Base-by-base conservation (phyloP, 2,888 invertebrate genomes). In the Steinernema hermaphroditum region DNA sequence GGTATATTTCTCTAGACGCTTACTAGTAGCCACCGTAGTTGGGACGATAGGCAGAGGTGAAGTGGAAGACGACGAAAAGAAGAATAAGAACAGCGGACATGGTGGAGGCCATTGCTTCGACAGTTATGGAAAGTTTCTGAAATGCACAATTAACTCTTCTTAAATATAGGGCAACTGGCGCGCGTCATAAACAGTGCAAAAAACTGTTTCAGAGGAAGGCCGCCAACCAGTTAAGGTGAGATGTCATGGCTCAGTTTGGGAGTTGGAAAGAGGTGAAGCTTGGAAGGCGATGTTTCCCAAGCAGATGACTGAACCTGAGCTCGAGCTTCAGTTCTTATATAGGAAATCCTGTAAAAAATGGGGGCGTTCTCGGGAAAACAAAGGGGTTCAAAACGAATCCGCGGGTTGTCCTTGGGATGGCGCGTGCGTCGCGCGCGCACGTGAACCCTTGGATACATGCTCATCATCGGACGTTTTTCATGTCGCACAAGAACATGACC, bases 311-410 rank as follows among this genome's bases (percentile, higher is more conserved):
- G 46, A 46, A 9, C 16, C 46, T 19, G 22, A 46, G n/a, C 22
- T 16, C 46, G 8, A 46, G 22, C 22, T 22, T 54, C n/a, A 34
- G 29, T 62, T 62, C 62, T 62, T 62, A 32, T 62, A 62, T 62
- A 62, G 62, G 19, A 29, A 32, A 62, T 62, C 62, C 62, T 29
- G 62, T 9, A 62, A 54, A 54, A 62, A 62, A 62, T 32, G 62
- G 62, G 62, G 62, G 62, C 62, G 62, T 62, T 62, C 34, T 62
- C 62, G 32, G 32, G 62, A 62, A 62, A 62, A 62, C 62, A 62
- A 62, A 62, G 62, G 54, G 62, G 62, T 62, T 62, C 62, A 62
- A 62, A 32, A 62, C 62, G 62, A 62, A 62, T 62, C 62, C 62
- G 62, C 19, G 62, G 62, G 62, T 62, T 62, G 62, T 62, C 62